Conservation (phyloP, 2,797 vertebrate species). For the Phylloscopus collybita region DNA sequence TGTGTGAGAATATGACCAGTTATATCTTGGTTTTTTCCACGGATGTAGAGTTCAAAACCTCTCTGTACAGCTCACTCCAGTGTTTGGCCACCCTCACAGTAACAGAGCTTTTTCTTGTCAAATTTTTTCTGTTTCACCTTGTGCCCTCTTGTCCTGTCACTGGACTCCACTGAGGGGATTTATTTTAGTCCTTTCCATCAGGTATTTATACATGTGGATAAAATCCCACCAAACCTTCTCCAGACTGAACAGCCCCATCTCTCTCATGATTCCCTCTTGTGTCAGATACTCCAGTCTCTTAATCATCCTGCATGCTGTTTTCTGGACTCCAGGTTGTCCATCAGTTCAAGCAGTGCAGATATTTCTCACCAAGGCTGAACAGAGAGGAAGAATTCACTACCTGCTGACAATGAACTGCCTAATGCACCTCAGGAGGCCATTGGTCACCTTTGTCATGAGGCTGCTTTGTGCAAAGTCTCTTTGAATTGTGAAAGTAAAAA, state of each 20-base stretch:
- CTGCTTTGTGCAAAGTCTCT: not conserved
- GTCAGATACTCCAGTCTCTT: not conserved
- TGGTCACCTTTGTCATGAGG: not conserved
- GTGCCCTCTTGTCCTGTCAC: not conserved
- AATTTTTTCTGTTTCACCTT: not conserved
- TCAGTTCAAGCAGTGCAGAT: not conserved
- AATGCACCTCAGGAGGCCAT: not conserved
- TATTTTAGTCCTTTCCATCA: not conserved
- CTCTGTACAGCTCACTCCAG: too few relatives aligned
- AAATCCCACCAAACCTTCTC: not conserved
- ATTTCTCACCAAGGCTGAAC: not conserved
- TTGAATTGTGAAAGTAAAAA: not conserved
- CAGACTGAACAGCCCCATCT: not conserved
- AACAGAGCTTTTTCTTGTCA: not conserved
- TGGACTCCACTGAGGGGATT: not conserved
- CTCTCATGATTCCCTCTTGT: not conserved
- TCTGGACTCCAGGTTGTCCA: not conserved
- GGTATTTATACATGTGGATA: not conserved
- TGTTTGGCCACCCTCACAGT: not conserved
- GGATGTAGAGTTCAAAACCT: not conserved
- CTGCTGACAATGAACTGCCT: not conserved
- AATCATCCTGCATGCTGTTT: not conserved
- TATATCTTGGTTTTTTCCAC: not conserved
- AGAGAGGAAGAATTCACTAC: not conserved
- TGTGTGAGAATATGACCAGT: not conserved